These are phyloP conservation scores for Oasisia sp. DNA, from an alignment of 2,888 invertebrate genomes.

Conservation along the genomic window DNA sequence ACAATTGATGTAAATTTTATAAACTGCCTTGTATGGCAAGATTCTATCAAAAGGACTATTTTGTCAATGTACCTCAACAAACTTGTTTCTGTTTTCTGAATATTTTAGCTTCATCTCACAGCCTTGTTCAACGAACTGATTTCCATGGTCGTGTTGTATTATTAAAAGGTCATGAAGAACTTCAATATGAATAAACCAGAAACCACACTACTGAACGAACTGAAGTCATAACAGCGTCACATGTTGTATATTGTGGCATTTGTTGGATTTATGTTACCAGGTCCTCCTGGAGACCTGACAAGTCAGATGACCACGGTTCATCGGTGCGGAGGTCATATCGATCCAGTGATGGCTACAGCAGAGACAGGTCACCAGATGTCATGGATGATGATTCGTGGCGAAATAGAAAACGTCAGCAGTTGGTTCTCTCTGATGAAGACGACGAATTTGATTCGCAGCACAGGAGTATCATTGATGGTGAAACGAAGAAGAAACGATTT, in stretches of 20 bases:
- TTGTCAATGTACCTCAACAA: no score
- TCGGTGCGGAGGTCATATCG: not conserved
- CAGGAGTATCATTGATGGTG: conserved; percentile 17
- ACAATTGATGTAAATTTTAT: no score
- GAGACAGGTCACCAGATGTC: not conserved
- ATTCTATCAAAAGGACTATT: not conserved
- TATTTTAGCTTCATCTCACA: no score
- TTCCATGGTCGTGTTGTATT: no score
- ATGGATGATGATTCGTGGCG: conserved; percentile 12
- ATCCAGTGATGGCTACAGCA: not conserved
- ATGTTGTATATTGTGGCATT: not conserved
- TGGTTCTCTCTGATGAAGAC: not conserved
- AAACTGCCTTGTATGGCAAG: not conserved
- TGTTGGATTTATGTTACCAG: not conserved
- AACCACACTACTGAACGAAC: not conserved
- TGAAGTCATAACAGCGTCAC: not conserved
- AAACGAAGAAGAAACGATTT: not conserved
- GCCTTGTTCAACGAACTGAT: no score
- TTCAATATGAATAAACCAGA: no score
- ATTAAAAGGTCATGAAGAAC: no score
- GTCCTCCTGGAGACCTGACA: not conserved
- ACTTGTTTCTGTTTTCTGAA: no score
- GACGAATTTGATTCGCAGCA: not conserved
- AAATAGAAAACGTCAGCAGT: not conserved
- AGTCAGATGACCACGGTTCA: not conserved